phyloP scores from a whole-genome alignment of 1,140 invertebrate genomes.

The Drepana arcuata region DNA sequence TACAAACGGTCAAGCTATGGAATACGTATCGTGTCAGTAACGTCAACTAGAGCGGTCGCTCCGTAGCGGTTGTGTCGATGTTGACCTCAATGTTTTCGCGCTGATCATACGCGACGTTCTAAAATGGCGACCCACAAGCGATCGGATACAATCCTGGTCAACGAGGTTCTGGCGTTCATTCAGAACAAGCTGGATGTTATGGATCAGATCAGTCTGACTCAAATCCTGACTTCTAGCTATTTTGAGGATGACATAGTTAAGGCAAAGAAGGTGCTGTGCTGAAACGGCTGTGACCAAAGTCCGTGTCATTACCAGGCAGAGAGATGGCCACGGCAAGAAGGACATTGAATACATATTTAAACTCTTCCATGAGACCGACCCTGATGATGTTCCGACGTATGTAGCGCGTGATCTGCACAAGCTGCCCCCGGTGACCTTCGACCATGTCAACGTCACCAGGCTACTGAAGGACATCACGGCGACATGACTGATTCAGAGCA shows the following conservation, averaged over 20 bases:
- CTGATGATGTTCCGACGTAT: constrained; percentile 9
- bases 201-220: constrained; percentile 9
- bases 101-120: no score
- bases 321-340: constrained; percentile 1
- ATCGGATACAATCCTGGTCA: no score
- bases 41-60: no score
- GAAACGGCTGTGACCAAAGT: constrained; percentile 3
- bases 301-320: constrained; percentile 7
- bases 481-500: no score
- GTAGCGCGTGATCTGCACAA: constrained; percentile 13
- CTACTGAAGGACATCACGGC: no score
- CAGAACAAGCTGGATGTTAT: constrained; percentile 5
- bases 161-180: constrained; percentile 4
- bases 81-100: no score
- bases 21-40: no score
- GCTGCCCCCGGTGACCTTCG: no score
- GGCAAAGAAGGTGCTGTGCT: constrained; percentile 13
- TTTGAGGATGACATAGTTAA: constrained; percentile 5
- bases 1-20: no score
- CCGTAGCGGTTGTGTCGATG: no score
- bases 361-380: constrained; percentile 1
- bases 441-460: no score
- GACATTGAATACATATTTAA: constrained; percentile 14
- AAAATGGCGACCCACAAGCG: no score
- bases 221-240: constrained; percentile 3